Evolutionary conservation across 2,797 vertebrate genomes (phyloP), one percentile per base, ranked within the genome.

Genomic region (Hippopotamyrus pictus): DNA sequence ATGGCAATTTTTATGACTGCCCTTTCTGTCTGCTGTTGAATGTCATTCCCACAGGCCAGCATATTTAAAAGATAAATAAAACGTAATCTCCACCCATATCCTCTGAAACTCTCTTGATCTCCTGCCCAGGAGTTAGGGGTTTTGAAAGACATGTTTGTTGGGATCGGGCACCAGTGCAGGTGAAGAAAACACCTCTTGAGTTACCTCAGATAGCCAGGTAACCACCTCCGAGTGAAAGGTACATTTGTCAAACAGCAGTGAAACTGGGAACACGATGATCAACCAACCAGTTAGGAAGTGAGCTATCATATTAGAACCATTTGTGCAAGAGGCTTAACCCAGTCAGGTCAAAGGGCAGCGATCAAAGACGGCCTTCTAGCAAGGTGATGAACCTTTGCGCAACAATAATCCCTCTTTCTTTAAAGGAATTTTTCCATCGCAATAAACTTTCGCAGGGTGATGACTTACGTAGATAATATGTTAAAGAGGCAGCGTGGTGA

Each of bases 21-120:
- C 90, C 94, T 95, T 94, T 94, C 96, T 95, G 96, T 94, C 95
- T 94, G 95, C 95, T 96, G 96, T 95, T 95, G 94, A 95, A 92
- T 91, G 95, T 95, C 93, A 94, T 94, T 95, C 95, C 95, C 90
- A 5, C 0, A 12, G n/a, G 59, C 29, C 33, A 46, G 53, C 19
- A 79, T 33, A 65, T 89, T n/a, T 53, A 29, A 37, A 86, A 57
- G 17, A 87, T 76, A 76, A 88, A 79, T 22, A 82, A 37, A n/a
- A 46, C 7, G n/a, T 44, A 17, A 87, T 57, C 29, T 86, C 44
- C 48, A 3, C 29, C 73, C 44, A 50, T 69, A 33, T 88, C 50
- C 53, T 33, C 86, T 5, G 48, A 41, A 41, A 33, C 19, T n/a
- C 33, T 59, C 41, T 44, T 57, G 9, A 22, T 73, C 65, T 88